Evolutionary conservation across 2,797 vertebrate species (phyloP).

Genomic region (Pangasius krempfi): DNA sequence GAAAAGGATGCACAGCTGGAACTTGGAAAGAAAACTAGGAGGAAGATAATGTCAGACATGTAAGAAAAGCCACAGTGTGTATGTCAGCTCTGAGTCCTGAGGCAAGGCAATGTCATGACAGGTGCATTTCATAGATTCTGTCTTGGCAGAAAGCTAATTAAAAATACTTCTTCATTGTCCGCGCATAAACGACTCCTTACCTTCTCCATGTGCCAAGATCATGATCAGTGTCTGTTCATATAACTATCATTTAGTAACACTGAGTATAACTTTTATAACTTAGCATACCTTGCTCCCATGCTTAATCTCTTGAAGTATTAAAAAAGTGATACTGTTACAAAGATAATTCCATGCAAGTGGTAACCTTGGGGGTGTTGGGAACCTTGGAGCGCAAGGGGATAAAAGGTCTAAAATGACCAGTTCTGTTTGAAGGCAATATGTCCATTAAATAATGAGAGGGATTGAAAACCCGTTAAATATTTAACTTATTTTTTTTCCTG

Average conservation of each 20-base stretch:
- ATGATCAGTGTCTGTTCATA: not conserved
- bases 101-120: not conserved
- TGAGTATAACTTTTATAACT: not conserved
- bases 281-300: not conserved
- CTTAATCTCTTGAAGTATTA: not conserved
- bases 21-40: not conserved
- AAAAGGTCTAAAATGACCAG: not conserved
- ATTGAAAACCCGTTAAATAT: not conserved
- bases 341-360: not conserved
- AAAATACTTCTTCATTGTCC: not conserved
- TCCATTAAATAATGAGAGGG: not conserved
- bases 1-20: not conserved
- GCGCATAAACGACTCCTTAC: not conserved
- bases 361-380: not conserved
- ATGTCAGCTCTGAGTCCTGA: not conserved
- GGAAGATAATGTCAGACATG: not conserved
- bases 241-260: not conserved
- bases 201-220: conserved; percentile 2
- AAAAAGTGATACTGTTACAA: not conserved
- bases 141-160: not conserved
- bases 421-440: not conserved
- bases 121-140: not conserved
- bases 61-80: not conserved
- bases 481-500: not conserved
- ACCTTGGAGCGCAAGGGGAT: not conserved